These are phyloP conservation scores for Orthonyx spaldingii DNA, from an alignment of 2,113 vertebrate genomes.

Conservation along the genomic window DNA sequence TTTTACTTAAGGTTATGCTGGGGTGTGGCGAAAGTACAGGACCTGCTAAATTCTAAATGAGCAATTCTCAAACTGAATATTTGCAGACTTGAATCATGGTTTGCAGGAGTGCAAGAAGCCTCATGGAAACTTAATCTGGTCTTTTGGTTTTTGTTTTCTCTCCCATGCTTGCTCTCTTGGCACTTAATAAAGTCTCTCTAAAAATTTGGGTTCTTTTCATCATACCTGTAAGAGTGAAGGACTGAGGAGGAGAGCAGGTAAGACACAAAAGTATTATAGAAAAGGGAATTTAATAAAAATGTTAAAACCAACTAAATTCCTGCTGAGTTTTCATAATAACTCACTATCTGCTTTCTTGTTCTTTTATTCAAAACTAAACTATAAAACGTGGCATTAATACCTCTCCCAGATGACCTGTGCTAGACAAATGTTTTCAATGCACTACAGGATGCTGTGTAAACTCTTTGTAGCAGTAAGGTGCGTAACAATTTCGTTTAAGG, in stretches of 20 bases:
- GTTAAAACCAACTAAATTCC: neutral
- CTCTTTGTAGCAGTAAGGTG: neutral
- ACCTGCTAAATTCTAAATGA: neutral
- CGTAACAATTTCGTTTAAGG: neutral
- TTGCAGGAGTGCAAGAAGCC: neutral
- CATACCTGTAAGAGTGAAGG: neutral
- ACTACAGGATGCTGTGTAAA: neutral
- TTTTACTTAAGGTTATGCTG: neutral
- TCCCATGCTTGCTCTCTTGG: neutral
- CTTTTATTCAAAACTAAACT: neutral
- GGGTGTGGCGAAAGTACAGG: neutral
- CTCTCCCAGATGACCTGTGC: neutral
- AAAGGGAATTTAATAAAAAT: neutral
- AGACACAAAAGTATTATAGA: neutral
- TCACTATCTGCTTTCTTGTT: neutral
- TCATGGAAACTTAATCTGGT: neutral
- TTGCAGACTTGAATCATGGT: accelerated
- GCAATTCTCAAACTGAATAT: neutral
- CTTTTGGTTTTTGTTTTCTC: neutral
- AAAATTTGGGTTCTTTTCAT: neutral
- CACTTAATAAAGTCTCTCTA: neutral
- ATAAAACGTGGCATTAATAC: neutral
- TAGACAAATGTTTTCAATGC: neutral
- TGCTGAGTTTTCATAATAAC: neutral
- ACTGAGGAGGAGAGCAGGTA: neutral